phyloP scores from a whole-genome alignment of 1,140 invertebrate genomes.

The Wasmannia auropunctata region DNA sequence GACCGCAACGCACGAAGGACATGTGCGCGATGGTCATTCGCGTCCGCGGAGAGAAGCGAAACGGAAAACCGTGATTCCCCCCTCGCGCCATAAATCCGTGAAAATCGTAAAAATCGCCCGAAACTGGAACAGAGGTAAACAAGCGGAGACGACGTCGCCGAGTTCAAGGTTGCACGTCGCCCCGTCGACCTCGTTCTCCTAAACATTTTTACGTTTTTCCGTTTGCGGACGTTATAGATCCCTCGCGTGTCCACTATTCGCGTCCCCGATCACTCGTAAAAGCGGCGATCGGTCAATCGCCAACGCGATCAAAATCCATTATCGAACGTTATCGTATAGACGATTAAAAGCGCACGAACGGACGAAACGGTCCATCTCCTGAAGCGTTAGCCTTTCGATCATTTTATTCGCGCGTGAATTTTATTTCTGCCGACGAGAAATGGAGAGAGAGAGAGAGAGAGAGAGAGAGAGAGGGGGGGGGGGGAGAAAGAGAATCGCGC shows the following conservation, averaged over 20 bases:
- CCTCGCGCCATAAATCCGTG: not conserved
- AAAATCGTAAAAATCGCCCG: constrained; percentile 13
- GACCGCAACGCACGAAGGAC: constrained; percentile 57
- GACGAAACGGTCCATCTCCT: too few species aligned
- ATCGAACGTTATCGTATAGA: not conserved
- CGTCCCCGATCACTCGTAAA: not conserved
- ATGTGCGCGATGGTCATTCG: not conserved
- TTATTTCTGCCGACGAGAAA: not conserved
- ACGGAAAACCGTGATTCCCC: not conserved
- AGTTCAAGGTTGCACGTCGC: not conserved
- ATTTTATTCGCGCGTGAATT: not conserved
- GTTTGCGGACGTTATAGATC: not conserved
- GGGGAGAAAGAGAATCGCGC: not conserved
- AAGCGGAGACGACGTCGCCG: not conserved
- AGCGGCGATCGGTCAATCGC: not conserved
- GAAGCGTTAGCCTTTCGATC: not conserved
- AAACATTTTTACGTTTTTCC: not conserved
- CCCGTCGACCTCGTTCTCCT: not conserved
- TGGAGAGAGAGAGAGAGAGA: not conserved
- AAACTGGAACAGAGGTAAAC: constrained; percentile 29
- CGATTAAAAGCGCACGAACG: not conserved
- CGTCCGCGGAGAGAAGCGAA: not conserved
- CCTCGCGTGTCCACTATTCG: not conserved
- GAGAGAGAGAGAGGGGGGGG: not conserved
- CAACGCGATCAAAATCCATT: not conserved